Conservation (phyloP, 2,888 invertebrate genomes). For the Eucriotettix oculatus region DNA sequence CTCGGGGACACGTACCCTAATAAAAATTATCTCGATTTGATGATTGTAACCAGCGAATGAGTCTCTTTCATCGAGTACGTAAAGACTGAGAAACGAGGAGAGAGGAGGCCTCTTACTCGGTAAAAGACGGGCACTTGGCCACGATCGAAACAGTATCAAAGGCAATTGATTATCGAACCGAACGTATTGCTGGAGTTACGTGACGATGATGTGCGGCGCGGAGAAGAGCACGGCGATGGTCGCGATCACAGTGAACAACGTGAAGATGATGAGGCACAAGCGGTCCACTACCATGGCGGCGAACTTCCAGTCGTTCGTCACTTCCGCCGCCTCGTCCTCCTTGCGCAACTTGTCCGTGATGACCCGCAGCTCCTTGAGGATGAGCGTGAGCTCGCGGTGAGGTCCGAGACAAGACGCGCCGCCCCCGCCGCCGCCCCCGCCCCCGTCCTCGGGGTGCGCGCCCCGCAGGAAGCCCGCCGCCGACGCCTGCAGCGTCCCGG, state of each 20-base stretch:
- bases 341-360: constrained; percentile 88
- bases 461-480: constrained; percentile 20
- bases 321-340: constrained; percentile 85
- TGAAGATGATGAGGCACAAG: constrained; percentile 99
- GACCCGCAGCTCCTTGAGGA: constrained; percentile 79
- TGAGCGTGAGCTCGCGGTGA: constrained; percentile 85
- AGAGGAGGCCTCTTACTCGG: background rate
- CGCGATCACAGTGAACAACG: constrained; percentile 93
- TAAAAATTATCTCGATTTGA: no score
- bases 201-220: constrained; percentile 90
- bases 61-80: no score
- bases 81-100: background rate
- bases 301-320: constrained; percentile 98
- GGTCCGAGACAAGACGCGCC: constrained; percentile 72
- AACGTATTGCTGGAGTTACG: constrained; percentile 33
- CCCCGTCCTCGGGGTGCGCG: constrained; percentile 37
- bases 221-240: constrained; percentile 93
- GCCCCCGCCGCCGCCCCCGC: constrained; percentile 45
- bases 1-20: no score
- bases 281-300: constrained; percentile 99
- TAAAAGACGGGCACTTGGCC: background rate
- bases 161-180: no score
- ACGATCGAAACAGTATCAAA: background rate
- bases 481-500: constrained; percentile 35
- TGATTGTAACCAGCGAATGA: no score